A percentile compares a stretch with the other conserved stretches of the same genome.
Evolutionary conservation across 1,140 invertebrate species (phyloP).

Genomic region (Mylabris phalerata): DNA sequence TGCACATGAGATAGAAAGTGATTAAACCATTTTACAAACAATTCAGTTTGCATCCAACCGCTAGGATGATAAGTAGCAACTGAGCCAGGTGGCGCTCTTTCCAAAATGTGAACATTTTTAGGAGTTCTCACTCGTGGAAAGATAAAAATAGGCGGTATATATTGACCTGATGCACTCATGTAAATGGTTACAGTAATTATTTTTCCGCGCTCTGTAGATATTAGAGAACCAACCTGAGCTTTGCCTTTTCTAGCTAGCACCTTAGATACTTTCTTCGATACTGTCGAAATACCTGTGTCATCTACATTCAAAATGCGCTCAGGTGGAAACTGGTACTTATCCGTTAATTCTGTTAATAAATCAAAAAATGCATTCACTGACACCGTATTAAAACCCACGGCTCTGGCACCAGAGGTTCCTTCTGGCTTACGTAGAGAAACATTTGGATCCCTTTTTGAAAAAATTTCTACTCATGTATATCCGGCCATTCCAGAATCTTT

Average conservation of each 20-base stretch:
- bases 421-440: too few species aligned
- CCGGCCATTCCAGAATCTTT: too few species aligned
- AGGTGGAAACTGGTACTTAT: background rate
- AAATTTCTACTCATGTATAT: too few species aligned
- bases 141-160: constrained; percentile 4
- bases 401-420: too few species aligned
- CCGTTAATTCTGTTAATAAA: background rate
- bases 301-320: constrained; percentile 6
- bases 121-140: constrained; percentile 12
- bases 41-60: constrained; percentile 38
- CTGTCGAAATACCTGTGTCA: background rate
- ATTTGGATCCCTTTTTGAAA: too few species aligned
- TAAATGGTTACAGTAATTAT: constrained; percentile 28
- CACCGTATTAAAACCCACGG: too few species aligned
- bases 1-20: constrained; percentile 29
- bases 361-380: background rate
- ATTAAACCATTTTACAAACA: constrained; percentile 37
- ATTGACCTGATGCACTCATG: too few species aligned
- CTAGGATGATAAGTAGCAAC: constrained; percentile 26
- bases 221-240: constrained; percentile 15
- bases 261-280: background rate
- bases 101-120: constrained; percentile 19
- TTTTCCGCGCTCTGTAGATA: constrained; percentile 8
- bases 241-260: constrained; percentile 5
- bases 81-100: constrained; percentile 24